Evolutionary conservation across 2,888 invertebrate species (phyloP).

Genomic region (Brassicogethes aeneus): DNA sequence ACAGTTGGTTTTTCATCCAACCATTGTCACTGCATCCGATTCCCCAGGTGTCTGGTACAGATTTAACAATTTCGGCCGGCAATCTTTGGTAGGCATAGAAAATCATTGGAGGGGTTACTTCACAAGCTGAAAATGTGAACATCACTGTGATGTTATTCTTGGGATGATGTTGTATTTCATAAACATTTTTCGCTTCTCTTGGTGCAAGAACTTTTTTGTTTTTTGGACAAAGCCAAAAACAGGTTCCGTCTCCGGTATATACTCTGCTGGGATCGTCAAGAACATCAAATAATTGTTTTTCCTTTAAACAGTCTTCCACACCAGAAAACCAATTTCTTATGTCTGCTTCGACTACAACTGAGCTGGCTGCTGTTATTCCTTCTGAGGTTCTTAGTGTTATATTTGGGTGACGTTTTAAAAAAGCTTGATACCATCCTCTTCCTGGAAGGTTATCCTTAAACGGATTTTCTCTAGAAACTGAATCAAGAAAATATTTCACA

Average conservation of each 20-base stretch:
- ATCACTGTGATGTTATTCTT: conserved; percentile 23
- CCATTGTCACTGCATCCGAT: conserved; percentile 20
- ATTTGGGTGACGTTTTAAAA: conserved; percentile 21
- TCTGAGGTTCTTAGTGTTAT: conserved; percentile 8
- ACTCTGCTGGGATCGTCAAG: conserved; percentile 17
- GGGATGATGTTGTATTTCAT: conserved; percentile 7
- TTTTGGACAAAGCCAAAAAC: conserved; percentile 6
- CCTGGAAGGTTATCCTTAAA: conserved; percentile 11
- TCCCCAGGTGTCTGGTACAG: too few species aligned
- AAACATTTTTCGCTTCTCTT: conserved; percentile 7
- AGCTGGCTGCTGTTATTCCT: conserved; percentile 23
- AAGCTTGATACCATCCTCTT: conserved; percentile 14
- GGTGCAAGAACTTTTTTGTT: conserved; percentile 6
- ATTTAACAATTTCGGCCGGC: conserved; percentile 4
- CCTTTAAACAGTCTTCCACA: conserved; percentile 16
- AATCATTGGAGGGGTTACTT: conserved; percentile 16
- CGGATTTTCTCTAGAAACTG: conserved; percentile 10
- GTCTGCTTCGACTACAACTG: conserved; percentile 21
- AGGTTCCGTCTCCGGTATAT: too few species aligned
- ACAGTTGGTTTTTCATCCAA: conserved; percentile 23
- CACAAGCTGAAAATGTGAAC: conserved; percentile 11
- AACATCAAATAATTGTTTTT: conserved; percentile 15
- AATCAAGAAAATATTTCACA: conserved; percentile 12
- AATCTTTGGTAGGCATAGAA: too few species aligned
- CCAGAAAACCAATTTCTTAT: conserved; percentile 23